These are phyloP conservation scores for Drosophila stalkeri DNA, from an alignment of 2,888 invertebrate genomes.

Conservation along the genomic window DNA sequence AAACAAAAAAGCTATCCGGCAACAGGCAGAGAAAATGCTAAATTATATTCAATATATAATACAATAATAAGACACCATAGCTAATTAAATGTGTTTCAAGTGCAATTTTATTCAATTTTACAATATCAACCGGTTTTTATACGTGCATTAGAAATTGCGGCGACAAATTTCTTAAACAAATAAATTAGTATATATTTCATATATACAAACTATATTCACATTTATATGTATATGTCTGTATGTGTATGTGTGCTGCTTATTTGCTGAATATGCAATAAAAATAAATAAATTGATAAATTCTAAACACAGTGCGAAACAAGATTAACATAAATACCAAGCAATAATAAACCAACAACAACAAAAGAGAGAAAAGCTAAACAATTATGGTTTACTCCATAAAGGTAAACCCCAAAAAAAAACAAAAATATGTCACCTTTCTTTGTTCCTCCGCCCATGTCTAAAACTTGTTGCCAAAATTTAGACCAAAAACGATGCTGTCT, in stretches of 20 bases:
- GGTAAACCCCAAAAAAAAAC: slow-evolving; percentile 52
- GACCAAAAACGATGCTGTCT: neutral
- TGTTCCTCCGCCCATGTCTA: neutral
- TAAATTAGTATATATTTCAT: slow-evolving; percentile 5
- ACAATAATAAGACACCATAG: slow-evolving; percentile 8
- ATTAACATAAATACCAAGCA: slow-evolving; percentile 3
- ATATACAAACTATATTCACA: slow-evolving; percentile 3
- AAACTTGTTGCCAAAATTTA: neutral
- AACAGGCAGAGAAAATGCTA: slow-evolving; percentile 11
- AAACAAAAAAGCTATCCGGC: slow-evolving; percentile 17
- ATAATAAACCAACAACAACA: slow-evolving; percentile 7
- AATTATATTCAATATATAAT: slow-evolving; percentile 23
- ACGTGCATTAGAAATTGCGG: slow-evolving; percentile 20
- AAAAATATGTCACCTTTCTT: neutral
- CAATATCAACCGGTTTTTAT: slow-evolving; percentile 41
- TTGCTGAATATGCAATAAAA: slow-evolving; percentile 2
- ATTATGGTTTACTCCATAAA: slow-evolving; percentile 77
- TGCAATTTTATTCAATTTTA: slow-evolving; percentile 19
- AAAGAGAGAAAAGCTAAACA: slow-evolving; percentile 20
- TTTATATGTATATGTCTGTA: neutral
- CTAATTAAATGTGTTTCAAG: slow-evolving; percentile 25
- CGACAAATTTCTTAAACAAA: slow-evolving; percentile 38
- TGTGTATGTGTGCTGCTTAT: slow-evolving; percentile 2
- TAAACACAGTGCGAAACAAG: slow-evolving; percentile 3
- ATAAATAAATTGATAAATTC: slow-evolving; percentile 17